Evolutionary conservation across 2,113 vertebrate species (phyloP), one percentile per base, ranked within the genome.

Genomic region (Scartelaos histophorus): DNA sequence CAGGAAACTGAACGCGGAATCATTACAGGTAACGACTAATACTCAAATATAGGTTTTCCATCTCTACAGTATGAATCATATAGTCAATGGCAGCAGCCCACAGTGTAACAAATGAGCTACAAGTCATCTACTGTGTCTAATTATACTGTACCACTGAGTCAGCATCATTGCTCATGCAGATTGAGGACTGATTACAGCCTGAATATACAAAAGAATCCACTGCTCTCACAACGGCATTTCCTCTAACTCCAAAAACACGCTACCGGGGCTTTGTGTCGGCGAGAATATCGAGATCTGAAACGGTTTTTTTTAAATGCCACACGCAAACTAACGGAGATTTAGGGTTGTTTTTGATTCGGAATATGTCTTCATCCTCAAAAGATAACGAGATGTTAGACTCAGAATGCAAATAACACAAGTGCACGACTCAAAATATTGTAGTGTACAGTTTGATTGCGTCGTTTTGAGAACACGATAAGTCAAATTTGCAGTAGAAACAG

Each of bases 101-200:
- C 17, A 21, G 24, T 16, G 25, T 38, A n/a, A 38, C 10, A 64
- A 43, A 64, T 64, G 5, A 64, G 34, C 34, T 5, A 12, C 11
- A 43, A 64, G 34, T 43, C 61, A 64, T 64, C 10, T 17, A n/a
- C 34, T 64, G 61, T 64, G 61, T 19, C 17, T 64, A 64, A 64
- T 64, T 64, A 64, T 43, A 12, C 17, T 38, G 7, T 43, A 43
- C 61, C 11, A 64, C 61, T 38, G 25, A 38, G 61, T 43, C 34
- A 64, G 19, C 58, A 61, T 34, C 58, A 61, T 34, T 2, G 24
- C 61, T 64, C 19, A 21, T 38, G 9, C 19, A 38, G 19, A 38
- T 64, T 64, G 34, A 5, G 15, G 9, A 13, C 29, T 64, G 61
- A 64, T 64, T 64, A 38, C 29, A n/a, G 61, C 34, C 21, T n/a